These are phyloP conservation scores for Zonitis immaculata DNA, from an alignment of 2,888 invertebrate species.

Conservation along the genomic window DNA sequence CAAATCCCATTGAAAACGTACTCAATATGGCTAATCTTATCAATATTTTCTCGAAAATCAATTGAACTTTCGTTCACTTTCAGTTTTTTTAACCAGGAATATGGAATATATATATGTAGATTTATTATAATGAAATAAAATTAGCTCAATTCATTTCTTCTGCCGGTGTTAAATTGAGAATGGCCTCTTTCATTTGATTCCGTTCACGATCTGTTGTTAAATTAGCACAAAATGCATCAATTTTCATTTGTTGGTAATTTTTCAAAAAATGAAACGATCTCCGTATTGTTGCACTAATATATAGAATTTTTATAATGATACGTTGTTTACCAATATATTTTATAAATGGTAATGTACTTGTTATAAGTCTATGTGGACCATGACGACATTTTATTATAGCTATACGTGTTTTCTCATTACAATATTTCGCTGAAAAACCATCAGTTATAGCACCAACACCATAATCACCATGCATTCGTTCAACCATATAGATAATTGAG, in stretches of 20 bases:
- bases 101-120: too few species aligned
- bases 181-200: slow-evolving; percentile 50
- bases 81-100: too few species aligned
- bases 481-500: slow-evolving; percentile 59
- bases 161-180: slow-evolving; percentile 39
- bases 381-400: slow-evolving; percentile 69
- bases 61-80: too few species aligned
- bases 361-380: slow-evolving; percentile 68
- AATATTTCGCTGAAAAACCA: slow-evolving; percentile 74
- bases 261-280: slow-evolving; percentile 73
- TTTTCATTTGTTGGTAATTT: slow-evolving; percentile 61
- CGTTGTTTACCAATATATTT: slow-evolving; percentile 60
- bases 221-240: slow-evolving; percentile 59
- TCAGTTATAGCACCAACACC: slow-evolving; percentile 65
- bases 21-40: too few species aligned
- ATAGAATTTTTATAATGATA: slow-evolving; percentile 62
- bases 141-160: too few species aligned
- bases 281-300: slow-evolving; percentile 72
- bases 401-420: slow-evolving; percentile 70
- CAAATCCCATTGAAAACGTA: too few species aligned
- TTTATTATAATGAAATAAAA: too few species aligned
- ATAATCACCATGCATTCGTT: slow-evolving; percentile 70
- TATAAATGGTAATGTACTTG: slow-evolving; percentile 65
- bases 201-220: slow-evolving; percentile 61
- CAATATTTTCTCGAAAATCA: too few species aligned